phyloP scores from a whole-genome alignment of 2,113 vertebrate genomes.

The Petroica traversi region DNA sequence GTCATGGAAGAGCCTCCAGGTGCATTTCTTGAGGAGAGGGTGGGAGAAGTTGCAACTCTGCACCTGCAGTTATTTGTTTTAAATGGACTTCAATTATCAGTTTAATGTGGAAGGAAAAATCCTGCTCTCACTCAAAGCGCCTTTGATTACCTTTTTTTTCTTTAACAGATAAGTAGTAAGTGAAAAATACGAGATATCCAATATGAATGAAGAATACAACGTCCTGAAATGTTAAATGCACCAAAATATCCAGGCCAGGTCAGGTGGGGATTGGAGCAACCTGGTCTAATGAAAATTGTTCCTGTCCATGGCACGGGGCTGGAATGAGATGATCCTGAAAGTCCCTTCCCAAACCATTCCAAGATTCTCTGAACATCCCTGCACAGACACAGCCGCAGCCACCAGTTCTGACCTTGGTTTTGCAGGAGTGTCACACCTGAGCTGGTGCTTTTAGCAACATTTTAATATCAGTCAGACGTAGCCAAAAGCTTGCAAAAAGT shows the following conservation, averaged over 20 bases:
- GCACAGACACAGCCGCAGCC: background rate
- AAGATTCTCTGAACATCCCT: background rate
- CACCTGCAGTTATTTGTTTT: background rate
- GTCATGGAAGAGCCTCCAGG: background rate
- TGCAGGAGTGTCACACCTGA: background rate
- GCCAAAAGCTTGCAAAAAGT: background rate
- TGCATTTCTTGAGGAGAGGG: background rate
- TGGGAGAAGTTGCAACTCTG: background rate
- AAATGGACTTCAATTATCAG: background rate
- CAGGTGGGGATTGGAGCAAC: background rate
- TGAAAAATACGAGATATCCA: background rate
- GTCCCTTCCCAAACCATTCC: background rate
- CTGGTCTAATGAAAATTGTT: background rate
- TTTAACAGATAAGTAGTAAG: background rate
- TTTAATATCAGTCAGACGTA: background rate
- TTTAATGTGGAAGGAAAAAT: background rate
- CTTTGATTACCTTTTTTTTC: background rate
- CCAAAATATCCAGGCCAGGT: background rate
- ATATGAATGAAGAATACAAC: background rate
- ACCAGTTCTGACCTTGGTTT: no score
- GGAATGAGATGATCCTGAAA: background rate
- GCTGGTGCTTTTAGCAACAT: background rate
- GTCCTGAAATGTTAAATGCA: background rate
- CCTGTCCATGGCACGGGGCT: accelerated
- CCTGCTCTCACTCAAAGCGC: background rate